Base-by-base conservation (phyloP, 2,888 invertebrate genomes). In the Cantharis rufa region DNA sequence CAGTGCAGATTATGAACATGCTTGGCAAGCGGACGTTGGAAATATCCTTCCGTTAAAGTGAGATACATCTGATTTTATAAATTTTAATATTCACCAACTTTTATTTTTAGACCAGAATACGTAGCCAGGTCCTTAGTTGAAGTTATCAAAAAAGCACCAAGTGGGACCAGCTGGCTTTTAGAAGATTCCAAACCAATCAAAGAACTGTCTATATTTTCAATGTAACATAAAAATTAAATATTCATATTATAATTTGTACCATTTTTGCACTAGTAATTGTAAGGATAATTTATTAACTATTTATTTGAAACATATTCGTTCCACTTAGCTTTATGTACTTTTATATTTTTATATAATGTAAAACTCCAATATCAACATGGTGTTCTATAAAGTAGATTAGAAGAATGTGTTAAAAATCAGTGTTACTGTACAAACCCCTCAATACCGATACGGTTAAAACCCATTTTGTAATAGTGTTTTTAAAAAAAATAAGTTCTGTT, bases 161-260 rank as follows among this genome's bases (percentile, higher is more conserved):
- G 92, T 84, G 94, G 94, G n/a, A 92, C 92, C 0, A 92, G 93
- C 75, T 94, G 94, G 94, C 87, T 93, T 62, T 91, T 93, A 27
- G 93, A 93, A 83, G 93, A 93, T 82, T 91, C 92, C 10, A 91
- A 92, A 82, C 90, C 92, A 3, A 90, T 92, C 1, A 90, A 91
- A 83, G 93, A 94, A 84, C 87, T 90, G 70, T 81, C 81, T 28
- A 62, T 85, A 74, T 84, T 85, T 79, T 81, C 83, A 11, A 68
- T 71, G 68, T 70, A 74, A 68, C 27, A 48, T 28, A 28, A 27
- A 61, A 69, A 18, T 63, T 15, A 62, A 24, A 16, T 21, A 66
- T 66, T 66, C 64, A 13, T 24, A n/a, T 66, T 9, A 16, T 15
- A 62, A 62, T 73, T 73, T 73, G 73, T 73, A 69, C 73, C 73